phyloP scores from a whole-genome alignment of 2,113 vertebrate species.

The Pseudolaguvia tuberculata region DNA sequence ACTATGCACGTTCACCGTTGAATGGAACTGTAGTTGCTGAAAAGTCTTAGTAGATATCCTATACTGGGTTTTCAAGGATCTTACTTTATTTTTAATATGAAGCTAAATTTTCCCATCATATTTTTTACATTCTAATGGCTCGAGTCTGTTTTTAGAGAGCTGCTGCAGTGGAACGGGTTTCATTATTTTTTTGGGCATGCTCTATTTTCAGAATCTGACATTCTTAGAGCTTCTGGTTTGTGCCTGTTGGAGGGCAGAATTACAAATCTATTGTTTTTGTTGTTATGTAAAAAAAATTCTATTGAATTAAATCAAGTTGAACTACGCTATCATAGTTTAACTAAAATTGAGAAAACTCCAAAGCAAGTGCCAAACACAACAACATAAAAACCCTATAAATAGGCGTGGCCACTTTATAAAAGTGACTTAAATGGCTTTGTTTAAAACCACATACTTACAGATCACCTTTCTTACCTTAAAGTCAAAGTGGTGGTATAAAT shows the following conservation, averaged over 20 bases:
- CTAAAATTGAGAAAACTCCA: too few species aligned
- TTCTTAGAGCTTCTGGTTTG: neutral
- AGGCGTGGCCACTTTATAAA: too few species aligned
- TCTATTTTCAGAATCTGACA: conserved; percentile 10
- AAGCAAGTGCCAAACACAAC: too few species aligned
- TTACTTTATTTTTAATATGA: neutral
- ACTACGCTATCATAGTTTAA: too few species aligned
- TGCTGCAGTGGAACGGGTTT: neutral
- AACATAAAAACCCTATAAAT: too few species aligned
- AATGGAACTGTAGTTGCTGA: conserved; percentile 8
- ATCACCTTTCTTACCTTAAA: too few species aligned
- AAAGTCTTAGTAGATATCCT: neutral
- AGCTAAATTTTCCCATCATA: neutral
- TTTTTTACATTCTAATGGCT: neutral
- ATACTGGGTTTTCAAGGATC: neutral
- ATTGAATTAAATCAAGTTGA: too few species aligned
- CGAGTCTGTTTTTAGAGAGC: neutral
- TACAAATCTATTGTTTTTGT: too few species aligned
- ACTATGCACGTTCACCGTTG: neutral
- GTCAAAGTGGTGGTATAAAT: too few species aligned
- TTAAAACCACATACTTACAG: too few species aligned
- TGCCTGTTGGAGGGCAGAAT: neutral
- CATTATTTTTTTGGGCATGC: neutral
- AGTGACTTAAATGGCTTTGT: too few species aligned
- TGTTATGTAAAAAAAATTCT: too few species aligned